These are phyloP conservation scores for Microctenopoma steveboyesi DNA, from an alignment of 2,797 vertebrate species.

Conservation along the genomic window DNA sequence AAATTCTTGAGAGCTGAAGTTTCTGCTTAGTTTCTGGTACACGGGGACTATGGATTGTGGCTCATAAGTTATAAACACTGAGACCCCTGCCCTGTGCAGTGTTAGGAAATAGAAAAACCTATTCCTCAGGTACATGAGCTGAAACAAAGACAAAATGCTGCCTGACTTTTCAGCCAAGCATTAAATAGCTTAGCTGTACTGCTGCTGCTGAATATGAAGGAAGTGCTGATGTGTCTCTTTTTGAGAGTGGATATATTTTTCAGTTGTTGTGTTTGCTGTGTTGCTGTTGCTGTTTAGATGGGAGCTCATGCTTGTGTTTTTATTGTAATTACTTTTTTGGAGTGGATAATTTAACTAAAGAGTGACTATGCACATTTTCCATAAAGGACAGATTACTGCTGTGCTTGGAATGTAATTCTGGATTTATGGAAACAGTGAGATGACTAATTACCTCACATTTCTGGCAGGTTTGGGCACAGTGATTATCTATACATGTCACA, in stretches of 20 bases:
- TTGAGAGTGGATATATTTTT: conserved; percentile 44
- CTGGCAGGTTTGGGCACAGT: conserved; percentile 6
- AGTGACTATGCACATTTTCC: conserved; percentile 23
- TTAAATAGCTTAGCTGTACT: conserved; percentile 58
- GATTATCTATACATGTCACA: background rate
- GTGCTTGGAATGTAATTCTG: background rate
- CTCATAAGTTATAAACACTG: conserved; percentile 39
- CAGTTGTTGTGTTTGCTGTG: conserved; percentile 32
- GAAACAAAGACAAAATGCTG: conserved; percentile 68
- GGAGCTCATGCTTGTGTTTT: conserved; percentile 14
- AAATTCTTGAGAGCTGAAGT: conserved; percentile 20
- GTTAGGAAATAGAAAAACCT: conserved; percentile 49
- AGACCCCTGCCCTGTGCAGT: conserved; percentile 39
- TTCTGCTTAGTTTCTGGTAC: conserved; percentile 30
- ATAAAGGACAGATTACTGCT: conserved; percentile 19
- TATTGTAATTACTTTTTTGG: conserved; percentile 42
- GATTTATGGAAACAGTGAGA: conserved; percentile 19
- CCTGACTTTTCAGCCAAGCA: conserved; percentile 57
- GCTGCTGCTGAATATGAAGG: conserved; percentile 56
- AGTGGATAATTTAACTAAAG: conserved; percentile 53
- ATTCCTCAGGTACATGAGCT: conserved; percentile 66
- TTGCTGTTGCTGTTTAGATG: conserved; percentile 21
- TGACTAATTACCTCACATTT: conserved; percentile 1
- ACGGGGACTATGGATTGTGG: conserved; percentile 23
- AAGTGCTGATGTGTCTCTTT: conserved; percentile 34